phyloP scores from a whole-genome alignment of 2,888 invertebrate species.

The Microplitis manilae region DNA sequence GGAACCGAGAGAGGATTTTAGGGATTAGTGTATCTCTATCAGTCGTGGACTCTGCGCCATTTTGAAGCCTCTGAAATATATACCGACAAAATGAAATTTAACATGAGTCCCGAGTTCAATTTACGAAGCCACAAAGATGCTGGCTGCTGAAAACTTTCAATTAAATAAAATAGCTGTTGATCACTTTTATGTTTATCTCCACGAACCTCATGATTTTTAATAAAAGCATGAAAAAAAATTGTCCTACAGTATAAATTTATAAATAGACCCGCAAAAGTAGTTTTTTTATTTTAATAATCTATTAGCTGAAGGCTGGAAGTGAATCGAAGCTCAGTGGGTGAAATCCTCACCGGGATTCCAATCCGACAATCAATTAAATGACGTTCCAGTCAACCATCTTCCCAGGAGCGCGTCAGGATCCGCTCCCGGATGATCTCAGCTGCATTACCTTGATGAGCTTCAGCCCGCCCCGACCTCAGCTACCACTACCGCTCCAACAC shows the following conservation, averaged over 20 bases:
- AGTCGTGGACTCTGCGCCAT: neutral
- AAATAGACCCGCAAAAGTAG: neutral
- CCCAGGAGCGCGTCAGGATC: slow-evolving; percentile 60
- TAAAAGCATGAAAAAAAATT: too few species aligned
- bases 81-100: slow-evolving; percentile 19
- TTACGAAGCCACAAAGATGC: slow-evolving; percentile 10
- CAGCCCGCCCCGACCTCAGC: slow-evolving; percentile 52
- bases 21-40: slow-evolving; percentile 37
- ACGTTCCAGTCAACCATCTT: slow-evolving; percentile 60
- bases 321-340: slow-evolving; percentile 35
- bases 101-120: slow-evolving; percentile 6
- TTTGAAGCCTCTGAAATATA: slow-evolving; percentile 28
- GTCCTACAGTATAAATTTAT: neutral
- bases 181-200: neutral
- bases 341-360: slow-evolving; percentile 63
- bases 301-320: neutral
- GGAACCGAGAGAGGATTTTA: slow-evolving; percentile 27
- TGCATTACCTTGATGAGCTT: slow-evolving; percentile 71
- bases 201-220: too few species aligned
- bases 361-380: slow-evolving; percentile 70
- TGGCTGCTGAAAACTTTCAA: neutral
- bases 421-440: slow-evolving; percentile 68
- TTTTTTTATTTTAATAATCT: neutral
- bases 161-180: neutral
- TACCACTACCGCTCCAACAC: slow-evolving; percentile 29